phyloP scores from a whole-genome alignment of 2,113 vertebrate species.

The Vimba vimba region DNA sequence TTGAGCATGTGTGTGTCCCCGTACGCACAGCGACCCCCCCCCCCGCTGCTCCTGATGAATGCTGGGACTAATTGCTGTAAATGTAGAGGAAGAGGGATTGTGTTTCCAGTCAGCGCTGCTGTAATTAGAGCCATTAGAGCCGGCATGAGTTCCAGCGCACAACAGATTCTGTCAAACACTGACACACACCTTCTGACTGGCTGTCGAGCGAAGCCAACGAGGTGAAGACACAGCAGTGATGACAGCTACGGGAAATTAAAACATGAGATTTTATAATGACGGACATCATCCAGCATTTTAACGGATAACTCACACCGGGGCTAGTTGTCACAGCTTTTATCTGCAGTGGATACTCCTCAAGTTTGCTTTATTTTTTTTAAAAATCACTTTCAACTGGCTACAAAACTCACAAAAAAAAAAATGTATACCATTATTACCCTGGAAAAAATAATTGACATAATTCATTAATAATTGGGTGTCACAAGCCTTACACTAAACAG shows the following conservation, averaged over 20 bases:
- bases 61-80: conserved; percentile 61
- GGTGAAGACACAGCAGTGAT: not conserved
- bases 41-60: conserved; percentile 35
- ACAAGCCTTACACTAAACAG: too few relatives aligned
- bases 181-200: not conserved
- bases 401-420: too few relatives aligned
- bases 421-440: not conserved
- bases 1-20: not conserved
- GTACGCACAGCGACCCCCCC: conserved; percentile 12
- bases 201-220: not conserved
- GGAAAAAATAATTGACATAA: not conserved
- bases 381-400: not conserved
- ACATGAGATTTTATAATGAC: not conserved
- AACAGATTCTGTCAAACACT: conserved; percentile 35
- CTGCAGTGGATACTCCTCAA: not conserved
- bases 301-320: not conserved
- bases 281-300: not conserved
- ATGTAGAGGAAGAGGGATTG: conserved; percentile 62
- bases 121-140: conserved; percentile 65
- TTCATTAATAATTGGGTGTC: too few relatives aligned
- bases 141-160: conserved; percentile 24
- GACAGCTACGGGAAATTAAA: not conserved
- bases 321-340: not conserved
- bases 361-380: not conserved
- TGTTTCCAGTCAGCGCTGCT: conserved; percentile 59